Evolutionary conservation across 2,113 vertebrate species (phyloP), one percentile per base, ranked within the genome.

Genomic region (Oreotrochilus melanogaster): DNA sequence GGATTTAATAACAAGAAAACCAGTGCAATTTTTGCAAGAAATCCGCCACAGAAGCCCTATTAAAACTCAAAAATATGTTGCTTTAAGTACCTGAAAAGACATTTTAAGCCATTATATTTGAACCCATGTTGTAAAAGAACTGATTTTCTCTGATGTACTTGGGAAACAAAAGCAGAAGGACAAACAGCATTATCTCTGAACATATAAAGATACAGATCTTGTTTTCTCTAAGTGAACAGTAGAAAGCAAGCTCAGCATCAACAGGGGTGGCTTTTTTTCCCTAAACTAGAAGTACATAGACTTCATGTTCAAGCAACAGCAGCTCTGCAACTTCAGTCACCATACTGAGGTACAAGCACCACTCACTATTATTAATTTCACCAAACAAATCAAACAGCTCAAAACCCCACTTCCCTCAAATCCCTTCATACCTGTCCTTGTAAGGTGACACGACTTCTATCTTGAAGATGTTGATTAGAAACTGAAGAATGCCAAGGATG

Each of bases 371-470:
- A 73, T 13, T 65, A 30, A 62, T 88, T 84, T 80, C 76, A 94
- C 7, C 47, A 61, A 86, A 4, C 37, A 85, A 85, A 83, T 7
- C 9, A 42, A 70, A 22, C 27, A 45, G 50, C 13, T 50, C 64
- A 48, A 66, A 4, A 12, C 22, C 31, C 4, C 13, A 13, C 11
- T 1, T 16, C 48, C 42, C 39, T 39, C 47, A 51, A 72, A 84
- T 10, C 48, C n/a, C 48, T 65, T 90, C 98, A 80, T 98, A 98
- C 98, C 98, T 98, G 98, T 86, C 96, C 97, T 62, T 98, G 97
- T 81, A 80, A 97, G 80, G 93, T 78, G 18, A 88, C 48, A 43
- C 88, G 96, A 66, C 89, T 97, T 95, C 97, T 92, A 54, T 97
- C 98, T 60, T 97, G 97, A 69, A 95, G 84, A 81, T 97, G 97